Conservation (phyloP, 2,797 vertebrate genomes). For the Typhlichthys subterraneus region DNA sequence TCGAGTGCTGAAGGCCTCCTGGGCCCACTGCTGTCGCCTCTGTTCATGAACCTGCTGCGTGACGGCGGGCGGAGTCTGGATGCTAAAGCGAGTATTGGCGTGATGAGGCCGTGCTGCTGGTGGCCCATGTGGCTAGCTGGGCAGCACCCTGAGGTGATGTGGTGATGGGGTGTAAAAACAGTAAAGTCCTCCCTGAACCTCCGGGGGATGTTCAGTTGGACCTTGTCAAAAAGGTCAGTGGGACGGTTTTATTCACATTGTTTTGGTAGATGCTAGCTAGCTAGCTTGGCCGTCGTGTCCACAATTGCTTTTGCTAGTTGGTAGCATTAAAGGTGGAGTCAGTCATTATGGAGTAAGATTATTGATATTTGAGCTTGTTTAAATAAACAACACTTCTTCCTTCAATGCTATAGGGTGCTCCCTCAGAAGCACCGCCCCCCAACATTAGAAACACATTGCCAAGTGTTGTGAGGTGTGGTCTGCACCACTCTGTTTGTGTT, state of each 20-base stretch:
- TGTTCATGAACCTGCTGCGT: conserved; percentile 44
- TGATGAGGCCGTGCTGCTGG: conserved; percentile 76
- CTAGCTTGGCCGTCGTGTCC: too few relatives aligned
- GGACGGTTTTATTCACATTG: background rate
- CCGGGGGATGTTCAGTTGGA: conserved; percentile 92
- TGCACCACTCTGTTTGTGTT: too few relatives aligned
- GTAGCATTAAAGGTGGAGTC: too few relatives aligned
- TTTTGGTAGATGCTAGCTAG: background rate
- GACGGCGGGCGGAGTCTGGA: conserved; percentile 44
- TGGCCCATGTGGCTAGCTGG: conserved; percentile 77
- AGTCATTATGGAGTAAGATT: too few relatives aligned
- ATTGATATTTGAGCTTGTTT: too few relatives aligned
- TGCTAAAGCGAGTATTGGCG: conserved; percentile 59
- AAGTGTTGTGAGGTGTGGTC: too few relatives aligned
- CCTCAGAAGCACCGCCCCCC: too few relatives aligned
- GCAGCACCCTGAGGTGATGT: conserved; percentile 82
- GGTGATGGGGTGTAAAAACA: conserved; percentile 99
- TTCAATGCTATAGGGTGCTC: too few relatives aligned
- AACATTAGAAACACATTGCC: too few relatives aligned
- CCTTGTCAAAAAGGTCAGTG: conserved; percentile 91
- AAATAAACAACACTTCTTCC: too few relatives aligned
- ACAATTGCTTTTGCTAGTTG: too few relatives aligned
- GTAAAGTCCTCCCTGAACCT: conserved; percentile 98
- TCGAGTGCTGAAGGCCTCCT: conserved; percentile 49
- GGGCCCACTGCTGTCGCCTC: conserved; percentile 34